Percentiles rank a stretch among this genome's conserved stretches.
Evolutionary conservation across 2,888 invertebrate genomes (phyloP).

Genomic region (Leptinotarsa peninsularis): DNA sequence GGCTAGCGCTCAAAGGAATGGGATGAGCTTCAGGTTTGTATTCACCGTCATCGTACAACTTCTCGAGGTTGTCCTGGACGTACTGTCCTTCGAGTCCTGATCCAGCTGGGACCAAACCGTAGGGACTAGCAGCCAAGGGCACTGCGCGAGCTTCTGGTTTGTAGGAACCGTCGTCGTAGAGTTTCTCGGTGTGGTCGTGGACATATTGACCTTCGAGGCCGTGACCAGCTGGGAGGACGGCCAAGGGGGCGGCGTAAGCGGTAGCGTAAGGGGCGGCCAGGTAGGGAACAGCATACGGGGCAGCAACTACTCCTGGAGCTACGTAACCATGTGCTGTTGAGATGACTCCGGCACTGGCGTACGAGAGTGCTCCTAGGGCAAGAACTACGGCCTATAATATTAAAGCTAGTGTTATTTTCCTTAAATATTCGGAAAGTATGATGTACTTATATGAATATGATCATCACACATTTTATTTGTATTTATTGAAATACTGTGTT

Average conservation of each 20-base stretch:
- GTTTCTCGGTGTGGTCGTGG: conserved; percentile 53
- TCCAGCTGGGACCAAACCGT: conserved; percentile 50
- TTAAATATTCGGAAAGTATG: too few relatives aligned
- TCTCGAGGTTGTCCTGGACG: conserved; percentile 55
- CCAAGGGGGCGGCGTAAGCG: conserved; percentile 41
- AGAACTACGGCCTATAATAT: conserved; percentile 43
- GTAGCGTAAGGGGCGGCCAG: conserved; percentile 15
- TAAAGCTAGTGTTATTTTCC: background rate
- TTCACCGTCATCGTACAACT: conserved; percentile 58
- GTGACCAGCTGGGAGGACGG: conserved; percentile 45
- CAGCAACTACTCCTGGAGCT: conserved; percentile 34
- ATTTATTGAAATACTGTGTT: too few relatives aligned
- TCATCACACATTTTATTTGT: too few relatives aligned
- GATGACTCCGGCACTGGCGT: conserved; percentile 49
- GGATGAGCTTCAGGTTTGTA: conserved; percentile 54
- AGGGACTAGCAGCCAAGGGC: conserved; percentile 49
- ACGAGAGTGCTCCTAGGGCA: conserved; percentile 49
- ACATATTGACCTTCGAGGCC: conserved; percentile 56
- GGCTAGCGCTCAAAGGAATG: conserved; percentile 49
- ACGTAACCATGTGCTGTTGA: conserved; percentile 33
- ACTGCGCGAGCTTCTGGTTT: conserved; percentile 49
- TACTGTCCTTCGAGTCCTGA: conserved; percentile 57
- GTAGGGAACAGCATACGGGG: conserved; percentile 31
- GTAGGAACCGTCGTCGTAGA: conserved; percentile 60
- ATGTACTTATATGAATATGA: too few relatives aligned